These are phyloP conservation scores for cat (Felis catus) DNA, from an alignment of 2,113 vertebrate genomes.

Conservation along the genomic window F.catus_Fca126_mat1.0 CM031420.1:77465001-77465500, in stretches of 20 bases:
- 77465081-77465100: neutral
- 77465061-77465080: neutral
- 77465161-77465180: conserved; percentile 46
- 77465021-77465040: neutral
- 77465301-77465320: conserved; percentile 79
- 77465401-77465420: neutral
- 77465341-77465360: conserved; percentile 71
- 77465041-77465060: neutral
- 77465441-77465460: neutral
- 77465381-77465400: neutral
- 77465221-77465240: conserved; percentile 77
- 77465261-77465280: conserved; percentile 73
- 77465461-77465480: neutral
- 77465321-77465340: conserved; percentile 70
- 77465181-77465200: conserved; percentile 53
- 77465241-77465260: conserved; percentile 64
- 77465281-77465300: conserved; percentile 78
- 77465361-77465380: conserved; percentile 66
- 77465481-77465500: conserved; percentile 1
- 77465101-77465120: neutral
- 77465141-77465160: conserved; percentile 46
- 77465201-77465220: conserved; percentile 55
- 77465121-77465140: neutral
- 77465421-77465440: neutral
- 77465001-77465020: neutral